phyloP scores from a whole-genome alignment of 2,888 invertebrate genomes.

The Cryptocephalus primarius region DNA sequence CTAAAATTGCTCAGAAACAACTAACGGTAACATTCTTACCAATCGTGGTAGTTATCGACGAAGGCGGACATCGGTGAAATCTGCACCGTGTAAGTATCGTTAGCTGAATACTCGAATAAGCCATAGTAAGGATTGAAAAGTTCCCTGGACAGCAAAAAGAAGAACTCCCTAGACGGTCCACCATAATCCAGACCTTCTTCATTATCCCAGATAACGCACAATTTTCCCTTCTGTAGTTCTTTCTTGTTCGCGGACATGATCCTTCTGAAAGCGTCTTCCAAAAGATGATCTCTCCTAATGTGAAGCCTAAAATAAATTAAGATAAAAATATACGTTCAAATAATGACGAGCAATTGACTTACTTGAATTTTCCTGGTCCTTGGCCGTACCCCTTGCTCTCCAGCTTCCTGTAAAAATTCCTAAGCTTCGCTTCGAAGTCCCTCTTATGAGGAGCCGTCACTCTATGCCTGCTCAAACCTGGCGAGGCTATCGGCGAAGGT shows the following conservation, averaged over 20 bases:
- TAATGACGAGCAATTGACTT: constrained; percentile 30
- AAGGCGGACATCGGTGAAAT: constrained; percentile 93
- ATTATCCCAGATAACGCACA: constrained; percentile 88
- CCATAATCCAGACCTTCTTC: constrained; percentile 98
- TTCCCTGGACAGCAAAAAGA: constrained; percentile 93
- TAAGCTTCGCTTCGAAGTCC: constrained; percentile 90
- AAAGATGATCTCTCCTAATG: constrained; percentile 81
- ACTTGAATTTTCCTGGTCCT: constrained; percentile 95
- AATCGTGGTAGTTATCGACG: constrained; percentile 93
- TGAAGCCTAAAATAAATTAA: constrained; percentile 54
- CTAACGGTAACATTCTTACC: constrained; percentile 44
- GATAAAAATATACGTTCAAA: background rate
- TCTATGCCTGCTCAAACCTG: constrained; percentile 64
- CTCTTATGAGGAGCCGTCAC: constrained; percentile 76
- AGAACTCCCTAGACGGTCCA: constrained; percentile 94
- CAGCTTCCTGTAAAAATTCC: constrained; percentile 88
- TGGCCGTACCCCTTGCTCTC: constrained; percentile 96
- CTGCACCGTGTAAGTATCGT: constrained; percentile 94
- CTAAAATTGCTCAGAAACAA: too few species aligned
- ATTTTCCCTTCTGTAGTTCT: constrained; percentile 87
- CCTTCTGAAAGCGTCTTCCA: constrained; percentile 93
- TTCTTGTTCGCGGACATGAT: constrained; percentile 95
- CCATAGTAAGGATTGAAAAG: constrained; percentile 98
- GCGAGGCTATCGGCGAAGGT: constrained; percentile 67
- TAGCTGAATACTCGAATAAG: constrained; percentile 94